Evolutionary conservation across 2,888 invertebrate genomes (phyloP).

Genomic region (Hololepta plana): DNA sequence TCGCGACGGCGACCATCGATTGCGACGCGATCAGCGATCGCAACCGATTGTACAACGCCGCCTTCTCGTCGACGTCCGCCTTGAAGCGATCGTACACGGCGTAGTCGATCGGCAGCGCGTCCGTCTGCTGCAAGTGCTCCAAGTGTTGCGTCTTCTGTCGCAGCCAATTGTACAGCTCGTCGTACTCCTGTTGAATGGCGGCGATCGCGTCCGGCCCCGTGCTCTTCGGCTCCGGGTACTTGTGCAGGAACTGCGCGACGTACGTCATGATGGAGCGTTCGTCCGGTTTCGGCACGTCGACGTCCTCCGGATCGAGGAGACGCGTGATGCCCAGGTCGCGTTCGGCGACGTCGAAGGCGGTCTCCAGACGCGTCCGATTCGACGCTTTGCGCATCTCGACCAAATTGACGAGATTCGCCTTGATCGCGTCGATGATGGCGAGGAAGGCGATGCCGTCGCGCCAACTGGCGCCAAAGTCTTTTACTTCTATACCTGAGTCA

Average conservation of each 20-base stretch:
- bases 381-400: constrained; percentile 60
- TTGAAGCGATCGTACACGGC: constrained; percentile 65
- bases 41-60: constrained; percentile 55
- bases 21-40: constrained; percentile 65
- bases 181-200: constrained; percentile 65
- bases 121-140: constrained; percentile 57
- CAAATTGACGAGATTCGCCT: constrained; percentile 78
- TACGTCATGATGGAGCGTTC: constrained; percentile 98
- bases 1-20: constrained; percentile 62
- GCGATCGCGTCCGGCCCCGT: constrained; percentile 55
- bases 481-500: constrained; percentile 72
- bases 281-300: constrained; percentile 89
- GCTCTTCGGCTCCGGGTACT: constrained; percentile 76
- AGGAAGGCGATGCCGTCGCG: constrained; percentile 90
- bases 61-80: constrained; percentile 56
- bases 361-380: constrained; percentile 71
- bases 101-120: constrained; percentile 59
- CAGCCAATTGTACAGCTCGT: constrained; percentile 66
- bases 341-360: constrained; percentile 88
- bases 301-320: constrained; percentile 87
- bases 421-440: constrained; percentile 87
- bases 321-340: constrained; percentile 78
- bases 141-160: constrained; percentile 57
- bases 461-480: constrained; percentile 92
- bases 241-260: constrained; percentile 93